phyloP scores from a whole-genome alignment of 2,113 vertebrate species.

The Anser cygnoides region DNA sequence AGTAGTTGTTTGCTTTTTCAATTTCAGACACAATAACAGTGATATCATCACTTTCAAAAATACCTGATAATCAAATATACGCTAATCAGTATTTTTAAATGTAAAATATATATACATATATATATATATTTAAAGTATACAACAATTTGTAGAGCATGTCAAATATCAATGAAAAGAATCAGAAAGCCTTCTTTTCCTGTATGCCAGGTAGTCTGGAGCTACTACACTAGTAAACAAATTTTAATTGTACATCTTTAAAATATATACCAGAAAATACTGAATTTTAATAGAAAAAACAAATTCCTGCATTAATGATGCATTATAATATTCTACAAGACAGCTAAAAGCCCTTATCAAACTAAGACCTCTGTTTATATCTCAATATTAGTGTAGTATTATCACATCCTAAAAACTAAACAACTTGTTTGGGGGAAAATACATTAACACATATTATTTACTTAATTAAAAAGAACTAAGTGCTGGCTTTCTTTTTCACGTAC shows the following conservation, averaged over 20 bases:
- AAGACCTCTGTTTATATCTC: not conserved
- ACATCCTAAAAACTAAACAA: not conserved
- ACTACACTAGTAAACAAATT: not conserved
- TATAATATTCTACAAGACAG: not conserved
- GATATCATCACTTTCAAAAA: conserved; percentile 84
- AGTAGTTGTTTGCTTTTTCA: conserved; percentile 80
- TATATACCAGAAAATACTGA: not conserved
- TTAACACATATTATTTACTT: not conserved
- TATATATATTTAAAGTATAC: not conserved
- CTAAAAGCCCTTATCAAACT: not conserved
- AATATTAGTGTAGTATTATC: not conserved
- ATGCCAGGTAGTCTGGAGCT: not conserved
- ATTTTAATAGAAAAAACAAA: not conserved
- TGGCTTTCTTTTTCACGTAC: conserved; percentile 51
- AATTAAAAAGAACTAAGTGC: not conserved
- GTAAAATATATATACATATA: not conserved
- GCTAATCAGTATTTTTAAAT: not conserved
- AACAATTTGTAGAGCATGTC: not conserved
- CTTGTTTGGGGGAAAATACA: not conserved
- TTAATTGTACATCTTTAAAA: not conserved
- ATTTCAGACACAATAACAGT: conserved; percentile 73
- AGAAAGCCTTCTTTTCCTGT: not conserved
- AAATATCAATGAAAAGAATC: not conserved
- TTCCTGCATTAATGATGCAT: not conserved
- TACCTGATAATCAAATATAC: conserved; percentile 65